These are phyloP conservation scores for Thymelicus acteon DNA, from an alignment of 2,888 invertebrate genomes.

Conservation along the genomic window DNA sequence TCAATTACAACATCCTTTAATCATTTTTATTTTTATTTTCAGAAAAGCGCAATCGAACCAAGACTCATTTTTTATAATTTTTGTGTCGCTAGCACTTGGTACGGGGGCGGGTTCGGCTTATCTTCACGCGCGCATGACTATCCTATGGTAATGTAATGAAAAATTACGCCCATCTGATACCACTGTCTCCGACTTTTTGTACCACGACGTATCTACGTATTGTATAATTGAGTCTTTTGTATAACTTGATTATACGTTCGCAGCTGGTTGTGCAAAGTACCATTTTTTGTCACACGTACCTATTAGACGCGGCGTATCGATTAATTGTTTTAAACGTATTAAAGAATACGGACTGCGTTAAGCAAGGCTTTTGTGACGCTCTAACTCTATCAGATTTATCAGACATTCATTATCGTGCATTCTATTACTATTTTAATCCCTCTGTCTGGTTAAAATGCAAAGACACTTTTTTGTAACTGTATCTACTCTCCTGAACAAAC, in stretches of 20 bases:
- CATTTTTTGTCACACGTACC: conserved; percentile 18
- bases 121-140: conserved; percentile 80
- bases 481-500: no score
- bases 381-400: neutral
- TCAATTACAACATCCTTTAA: no score
- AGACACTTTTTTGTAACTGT: no score
- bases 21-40: neutral
- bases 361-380: neutral
- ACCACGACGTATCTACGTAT: conserved; percentile 38
- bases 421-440: no score
- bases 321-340: conserved; percentile 14
- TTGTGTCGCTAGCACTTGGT: conserved; percentile 56
- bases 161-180: conserved; percentile 82
- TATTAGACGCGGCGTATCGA: conserved; percentile 8
- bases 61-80: conserved; percentile 42
- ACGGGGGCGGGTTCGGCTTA: conserved; percentile 66
- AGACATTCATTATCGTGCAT: no score
- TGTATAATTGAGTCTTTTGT: conserved; percentile 28
- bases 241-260: conserved; percentile 21
- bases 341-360: neutral
- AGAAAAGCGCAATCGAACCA: conserved; percentile 27
- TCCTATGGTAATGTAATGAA: conserved; percentile 83
- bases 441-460: no score
- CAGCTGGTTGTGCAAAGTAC: conserved; percentile 3
- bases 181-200: conserved; percentile 62